phyloP scores from a whole-genome alignment of 2,888 invertebrate species.

The Leptopilina syphax region DNA sequence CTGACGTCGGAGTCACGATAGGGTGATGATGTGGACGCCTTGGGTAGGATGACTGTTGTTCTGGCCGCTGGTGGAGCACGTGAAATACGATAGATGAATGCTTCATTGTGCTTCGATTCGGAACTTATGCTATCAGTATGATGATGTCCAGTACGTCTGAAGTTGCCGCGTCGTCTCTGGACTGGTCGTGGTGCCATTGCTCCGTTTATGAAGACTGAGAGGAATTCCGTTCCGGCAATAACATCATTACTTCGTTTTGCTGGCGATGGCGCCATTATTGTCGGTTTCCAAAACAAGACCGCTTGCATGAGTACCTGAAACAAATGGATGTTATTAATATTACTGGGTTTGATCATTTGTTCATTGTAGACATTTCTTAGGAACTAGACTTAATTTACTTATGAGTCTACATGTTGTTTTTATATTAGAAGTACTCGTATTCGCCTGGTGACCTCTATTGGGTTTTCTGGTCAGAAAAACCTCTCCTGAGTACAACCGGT shows the following conservation, averaged over 20 bases:
- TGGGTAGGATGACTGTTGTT: not conserved
- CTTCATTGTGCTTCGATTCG: constrained; percentile 72
- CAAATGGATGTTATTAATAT: not conserved
- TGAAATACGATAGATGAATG: constrained; percentile 74
- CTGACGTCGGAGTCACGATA: constrained; percentile 65
- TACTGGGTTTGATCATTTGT: too few species aligned
- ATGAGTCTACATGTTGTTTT: too few species aligned
- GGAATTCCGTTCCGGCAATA: constrained; percentile 76
- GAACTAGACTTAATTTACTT: too few species aligned
- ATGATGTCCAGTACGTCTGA: constrained; percentile 51
- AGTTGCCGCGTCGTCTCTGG: constrained; percentile 63
- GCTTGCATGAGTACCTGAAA: constrained; percentile 73
- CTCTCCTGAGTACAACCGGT: too few species aligned
- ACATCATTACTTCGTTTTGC: constrained; percentile 74
- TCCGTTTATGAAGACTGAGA: constrained; percentile 77
- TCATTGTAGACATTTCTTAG: too few species aligned
- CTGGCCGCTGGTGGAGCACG: constrained; percentile 63
- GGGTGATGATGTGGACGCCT: not conserved
- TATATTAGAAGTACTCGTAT: too few species aligned
- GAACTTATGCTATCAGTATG: constrained; percentile 68
- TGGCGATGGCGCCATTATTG: constrained; percentile 63
- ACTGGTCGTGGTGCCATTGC: constrained; percentile 72
- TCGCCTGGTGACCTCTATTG: too few species aligned
- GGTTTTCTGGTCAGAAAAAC: too few species aligned
- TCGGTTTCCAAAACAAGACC: constrained; percentile 67